phyloP scores from a whole-genome alignment of 2,113 vertebrate species.

The Bucco capensis region DNA sequence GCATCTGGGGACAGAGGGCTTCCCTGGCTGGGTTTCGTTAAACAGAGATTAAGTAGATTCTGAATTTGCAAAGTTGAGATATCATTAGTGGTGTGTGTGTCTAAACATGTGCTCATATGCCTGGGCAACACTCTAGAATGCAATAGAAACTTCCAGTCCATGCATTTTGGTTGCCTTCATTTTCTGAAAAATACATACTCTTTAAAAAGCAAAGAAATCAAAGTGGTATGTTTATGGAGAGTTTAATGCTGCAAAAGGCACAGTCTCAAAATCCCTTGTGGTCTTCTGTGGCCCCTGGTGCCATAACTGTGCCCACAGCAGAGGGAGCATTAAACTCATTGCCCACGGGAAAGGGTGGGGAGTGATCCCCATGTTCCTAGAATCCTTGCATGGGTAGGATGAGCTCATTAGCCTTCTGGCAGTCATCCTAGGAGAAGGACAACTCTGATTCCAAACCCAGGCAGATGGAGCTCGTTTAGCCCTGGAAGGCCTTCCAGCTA shows the following conservation, averaged over 20 bases:
- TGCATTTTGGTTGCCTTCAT: not conserved
- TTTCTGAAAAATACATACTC: not conserved
- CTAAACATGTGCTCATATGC: not conserved
- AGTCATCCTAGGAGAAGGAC: too few species aligned
- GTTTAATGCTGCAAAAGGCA: not conserved
- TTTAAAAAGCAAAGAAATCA: not conserved
- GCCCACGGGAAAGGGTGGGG: too few species aligned
- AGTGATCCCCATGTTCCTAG: too few species aligned
- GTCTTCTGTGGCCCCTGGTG: too few species aligned
- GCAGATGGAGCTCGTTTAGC: too few species aligned
- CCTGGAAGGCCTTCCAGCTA: too few species aligned
- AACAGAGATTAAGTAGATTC: constrained; percentile 49
- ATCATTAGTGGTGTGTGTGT: not conserved
- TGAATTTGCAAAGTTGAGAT: constrained; percentile 15
- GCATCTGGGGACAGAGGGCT: constrained; percentile 59
- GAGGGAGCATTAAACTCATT: too few species aligned
- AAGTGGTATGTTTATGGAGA: not conserved
- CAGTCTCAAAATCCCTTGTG: too few species aligned
- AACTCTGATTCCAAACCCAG: too few species aligned
- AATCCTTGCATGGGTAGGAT: too few species aligned
- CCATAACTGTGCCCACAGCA: too few species aligned
- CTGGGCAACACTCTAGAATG: not conserved
- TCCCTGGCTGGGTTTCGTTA: constrained; percentile 4
- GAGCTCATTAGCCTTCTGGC: too few species aligned
- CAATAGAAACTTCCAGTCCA: not conserved